Percentiles rank a stretch among this genome's conserved stretches.
Evolutionary conservation across 2,888 invertebrate genomes (phyloP).

Genomic region (Gastrophysa polygoni): DNA sequence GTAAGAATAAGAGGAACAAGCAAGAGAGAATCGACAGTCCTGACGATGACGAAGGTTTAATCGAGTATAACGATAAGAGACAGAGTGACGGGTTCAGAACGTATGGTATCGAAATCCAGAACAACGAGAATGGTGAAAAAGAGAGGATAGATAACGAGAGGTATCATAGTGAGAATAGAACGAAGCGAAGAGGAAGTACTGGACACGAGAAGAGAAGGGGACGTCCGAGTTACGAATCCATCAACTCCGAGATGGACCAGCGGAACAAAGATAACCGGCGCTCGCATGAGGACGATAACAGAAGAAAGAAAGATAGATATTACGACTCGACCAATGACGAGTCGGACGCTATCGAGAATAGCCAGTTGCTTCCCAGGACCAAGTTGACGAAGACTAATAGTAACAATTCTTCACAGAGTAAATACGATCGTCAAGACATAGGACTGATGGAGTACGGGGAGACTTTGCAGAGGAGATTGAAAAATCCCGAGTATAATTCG

Average conservation of each 20-base stretch:
- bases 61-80: conserved; percentile 47
- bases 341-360: conserved; percentile 57
- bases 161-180: conserved; percentile 35
- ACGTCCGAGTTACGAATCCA: conserved; percentile 54
- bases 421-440: conserved; percentile 53
- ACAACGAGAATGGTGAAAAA: conserved; percentile 50
- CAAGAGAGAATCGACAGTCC: conserved; percentile 15
- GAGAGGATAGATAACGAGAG: conserved; percentile 46
- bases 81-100: conserved; percentile 53
- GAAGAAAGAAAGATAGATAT: conserved; percentile 47
- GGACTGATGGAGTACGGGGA: conserved; percentile 57
- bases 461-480: conserved; percentile 58
- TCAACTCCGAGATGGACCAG: conserved; percentile 50
- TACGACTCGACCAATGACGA: conserved; percentile 55
- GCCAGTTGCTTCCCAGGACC: conserved; percentile 71
- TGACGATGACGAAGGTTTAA: conserved; percentile 44
- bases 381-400: conserved; percentile 68
- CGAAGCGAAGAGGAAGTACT: conserved; percentile 37
- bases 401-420: conserved; percentile 48
- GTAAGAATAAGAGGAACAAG: conserved; percentile 44
- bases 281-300: conserved; percentile 32
- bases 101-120: conserved; percentile 50
- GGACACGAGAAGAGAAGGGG: conserved; percentile 45
- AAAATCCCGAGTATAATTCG: conserved; percentile 53
- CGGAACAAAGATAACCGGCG: conserved; percentile 35